Evolutionary conservation across 2,888 invertebrate genomes (phyloP), one percentile per base, ranked within the genome.

Genomic region (Tetheella fluctuosa): DNA sequence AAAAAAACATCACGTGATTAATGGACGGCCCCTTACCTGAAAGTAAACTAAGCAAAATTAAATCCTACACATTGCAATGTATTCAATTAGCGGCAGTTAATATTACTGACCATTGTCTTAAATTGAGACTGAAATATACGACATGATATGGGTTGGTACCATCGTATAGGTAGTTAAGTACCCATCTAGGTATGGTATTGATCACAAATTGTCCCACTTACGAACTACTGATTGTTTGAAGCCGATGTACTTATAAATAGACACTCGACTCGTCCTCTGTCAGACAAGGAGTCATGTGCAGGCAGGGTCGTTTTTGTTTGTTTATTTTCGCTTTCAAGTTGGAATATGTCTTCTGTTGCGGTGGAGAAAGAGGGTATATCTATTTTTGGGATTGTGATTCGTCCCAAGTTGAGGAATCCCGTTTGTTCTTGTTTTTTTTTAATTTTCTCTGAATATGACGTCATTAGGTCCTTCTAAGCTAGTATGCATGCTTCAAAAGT

Each of bases 251-350:
- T 20, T 48, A 20, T 48, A 48, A 48, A 48, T 48, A 48, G 48
- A 48, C 48, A 48, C 10, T 20, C 48, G 17, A 20, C 48, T 20
- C 10, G 3, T 8, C 17, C 48, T 48, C 48, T 48, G 48, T 48
- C 48, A 20, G 48, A 48, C 48, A 48, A 48, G 20, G 48, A 48
- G 20, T 48, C 48, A 48, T 48, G 48, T 48, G 20, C n/a, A n/a
- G n/a, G n/a, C 42, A 48, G 48, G 48, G 48, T 48, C 48, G 48
- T 20, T 20, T 48, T 48, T 48, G 17, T 48, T 48, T 48, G 48
- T 48, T 48, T 48, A 48, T 48, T 48, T 48, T 20, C 10, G 48
- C 17, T 48, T 48, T 20, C 48, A 48, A 20, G 48, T 48, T 48
- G 48, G 20, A 48, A 42, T 17, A 6, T n/a, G 48, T 48, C 48